These are phyloP conservation scores for Mythimna vitellina DNA, from an alignment of 2,888 invertebrate species.

Conservation along the genomic window DNA sequence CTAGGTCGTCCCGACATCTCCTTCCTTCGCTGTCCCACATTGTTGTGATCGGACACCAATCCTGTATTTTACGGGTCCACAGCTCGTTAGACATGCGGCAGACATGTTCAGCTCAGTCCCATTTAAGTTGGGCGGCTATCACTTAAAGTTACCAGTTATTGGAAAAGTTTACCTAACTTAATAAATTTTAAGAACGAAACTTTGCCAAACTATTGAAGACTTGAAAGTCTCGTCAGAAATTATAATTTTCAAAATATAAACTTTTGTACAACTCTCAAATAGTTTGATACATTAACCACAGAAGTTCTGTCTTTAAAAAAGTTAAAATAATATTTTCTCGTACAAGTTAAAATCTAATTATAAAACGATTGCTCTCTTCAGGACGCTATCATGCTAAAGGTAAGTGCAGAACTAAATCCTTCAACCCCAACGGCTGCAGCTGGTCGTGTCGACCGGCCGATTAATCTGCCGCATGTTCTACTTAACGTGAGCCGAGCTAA, in stretches of 20 bases:
- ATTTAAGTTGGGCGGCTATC: too few relatives aligned
- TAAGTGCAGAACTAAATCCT: conserved; percentile 29
- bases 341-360: background rate
- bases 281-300: background rate
- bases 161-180: background rate
- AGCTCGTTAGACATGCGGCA: too few relatives aligned
- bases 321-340: background rate
- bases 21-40: too few relatives aligned
- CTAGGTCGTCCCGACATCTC: too few relatives aligned
- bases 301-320: background rate
- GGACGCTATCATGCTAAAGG: background rate
- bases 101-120: too few relatives aligned
- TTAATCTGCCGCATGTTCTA: conserved; percentile 46
- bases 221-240: background rate
- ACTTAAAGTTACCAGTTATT: background rate
- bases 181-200: background rate
- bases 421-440: conserved; percentile 41
- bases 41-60: too few relatives aligned
- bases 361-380: conserved; percentile 1
- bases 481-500: conserved; percentile 30
- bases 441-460: conserved; percentile 50
- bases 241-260: background rate
- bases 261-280: background rate
- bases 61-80: too few relatives aligned
- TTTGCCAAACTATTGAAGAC: background rate